phyloP scores from a whole-genome alignment of 2,888 invertebrate species.

The Lochmaea capreae region DNA sequence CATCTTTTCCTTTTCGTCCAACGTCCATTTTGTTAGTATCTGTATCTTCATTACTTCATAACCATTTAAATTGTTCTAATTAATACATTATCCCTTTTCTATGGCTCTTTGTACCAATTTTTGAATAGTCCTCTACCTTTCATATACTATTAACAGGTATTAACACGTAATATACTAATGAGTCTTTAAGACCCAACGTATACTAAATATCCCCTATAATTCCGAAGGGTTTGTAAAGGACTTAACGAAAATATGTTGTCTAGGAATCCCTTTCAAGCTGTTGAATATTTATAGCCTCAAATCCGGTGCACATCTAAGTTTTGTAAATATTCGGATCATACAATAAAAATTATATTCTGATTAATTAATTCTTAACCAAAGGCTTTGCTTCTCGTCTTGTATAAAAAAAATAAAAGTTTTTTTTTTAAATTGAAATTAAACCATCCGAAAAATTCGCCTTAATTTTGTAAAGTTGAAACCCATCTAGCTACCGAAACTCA shows the following conservation, averaged over 20 bases:
- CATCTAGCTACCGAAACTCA: constrained; percentile 24
- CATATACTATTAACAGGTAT: background rate
- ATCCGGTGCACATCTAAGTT: too few species aligned
- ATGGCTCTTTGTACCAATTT: background rate
- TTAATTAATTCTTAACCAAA: too few species aligned
- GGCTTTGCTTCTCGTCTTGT: background rate
- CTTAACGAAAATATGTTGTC: background rate
- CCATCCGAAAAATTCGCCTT: background rate
- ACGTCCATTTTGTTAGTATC: too few species aligned
- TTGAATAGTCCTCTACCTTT: background rate
- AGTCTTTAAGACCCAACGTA: background rate
- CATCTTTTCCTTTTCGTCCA: too few species aligned
- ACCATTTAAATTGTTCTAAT: too few species aligned
- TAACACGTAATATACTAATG: constrained; percentile 1
- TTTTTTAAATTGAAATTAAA: background rate
- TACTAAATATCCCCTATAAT: background rate
- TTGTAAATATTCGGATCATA: too few species aligned
- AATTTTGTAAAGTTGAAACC: background rate
- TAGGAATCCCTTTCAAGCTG: background rate
- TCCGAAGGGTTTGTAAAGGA: background rate
- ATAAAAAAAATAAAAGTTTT: background rate
- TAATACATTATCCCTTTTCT: too few species aligned
- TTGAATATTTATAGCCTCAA: background rate
- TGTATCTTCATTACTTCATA: too few species aligned
- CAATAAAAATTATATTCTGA: too few species aligned